Conservation (phyloP, 1,140 invertebrate species). For the Calephelis virginiensis region DNA sequence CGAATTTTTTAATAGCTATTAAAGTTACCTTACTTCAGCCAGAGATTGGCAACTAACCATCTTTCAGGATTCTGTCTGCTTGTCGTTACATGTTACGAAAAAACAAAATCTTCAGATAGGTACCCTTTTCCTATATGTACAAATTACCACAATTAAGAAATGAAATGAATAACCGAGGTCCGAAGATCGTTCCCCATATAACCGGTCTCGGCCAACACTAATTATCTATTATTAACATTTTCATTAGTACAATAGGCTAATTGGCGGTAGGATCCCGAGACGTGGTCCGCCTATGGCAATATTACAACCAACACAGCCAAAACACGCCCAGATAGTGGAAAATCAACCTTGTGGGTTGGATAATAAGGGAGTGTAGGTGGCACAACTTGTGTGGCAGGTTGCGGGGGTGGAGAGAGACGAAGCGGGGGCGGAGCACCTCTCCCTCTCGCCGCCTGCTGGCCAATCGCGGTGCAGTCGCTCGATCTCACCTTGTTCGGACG, state of each 20-base stretch:
- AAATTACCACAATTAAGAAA: constrained; percentile 4
- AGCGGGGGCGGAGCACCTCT: constrained; percentile 58
- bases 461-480: constrained; percentile 50
- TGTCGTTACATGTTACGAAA: too few species aligned
- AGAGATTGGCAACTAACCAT: too few species aligned
- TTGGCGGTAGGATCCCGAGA: constrained; percentile 63
- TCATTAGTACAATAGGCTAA: constrained; percentile 66
- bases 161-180: neutral
- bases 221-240: constrained; percentile 42
- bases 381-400: constrained; percentile 50
- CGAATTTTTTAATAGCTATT: too few species aligned
- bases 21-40: too few species aligned
- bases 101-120: too few species aligned
- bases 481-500: constrained; percentile 67
- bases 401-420: constrained; percentile 53
- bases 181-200: constrained; percentile 6
- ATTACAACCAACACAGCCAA: constrained; percentile 55
- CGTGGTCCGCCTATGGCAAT: constrained; percentile 71
- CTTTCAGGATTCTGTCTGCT: too few species aligned
- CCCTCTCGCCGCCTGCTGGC: constrained; percentile 60
- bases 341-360: constrained; percentile 38
- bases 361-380: constrained; percentile 42
- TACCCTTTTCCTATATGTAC: neutral
- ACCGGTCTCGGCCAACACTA: constrained; percentile 5
- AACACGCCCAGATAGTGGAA: constrained; percentile 34